Percentiles rank a stretch among this genome's conserved stretches.
phyloP scores from a whole-genome alignment of 2,888 invertebrate species.

The Acanthosepion esculentum region DNA sequence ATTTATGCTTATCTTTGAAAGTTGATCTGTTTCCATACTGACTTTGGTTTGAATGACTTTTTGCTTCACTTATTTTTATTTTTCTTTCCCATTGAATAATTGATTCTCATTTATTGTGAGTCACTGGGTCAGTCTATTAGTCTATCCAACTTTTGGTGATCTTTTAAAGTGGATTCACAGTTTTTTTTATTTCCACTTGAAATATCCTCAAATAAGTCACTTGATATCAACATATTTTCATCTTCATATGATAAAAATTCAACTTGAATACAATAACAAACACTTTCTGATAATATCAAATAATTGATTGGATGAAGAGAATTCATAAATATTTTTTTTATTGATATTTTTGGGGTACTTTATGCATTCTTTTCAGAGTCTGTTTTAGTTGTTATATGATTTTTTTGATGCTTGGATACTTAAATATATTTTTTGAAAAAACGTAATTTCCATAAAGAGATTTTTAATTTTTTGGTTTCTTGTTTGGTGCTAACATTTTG shows the following conservation, averaged over 20 bases:
- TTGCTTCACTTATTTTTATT: not conserved
- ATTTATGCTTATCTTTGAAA: not conserved
- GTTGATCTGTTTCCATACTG: not conserved
- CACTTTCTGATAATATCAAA: conserved; percentile 5
- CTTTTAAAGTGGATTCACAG: not conserved
- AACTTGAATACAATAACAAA: conserved; percentile 7
- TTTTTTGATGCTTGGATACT: too few species aligned
- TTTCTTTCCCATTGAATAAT: not conserved
- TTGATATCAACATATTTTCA: not conserved
- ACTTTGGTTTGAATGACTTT: not conserved
- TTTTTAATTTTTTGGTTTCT: not conserved
- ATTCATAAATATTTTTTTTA: not conserved
- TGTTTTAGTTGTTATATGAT: too few species aligned
- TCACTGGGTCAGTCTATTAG: not conserved
- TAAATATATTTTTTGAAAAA: too few species aligned
- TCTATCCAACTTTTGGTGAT: conserved; percentile 18
- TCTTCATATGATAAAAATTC: not conserved
- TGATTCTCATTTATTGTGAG: not conserved
- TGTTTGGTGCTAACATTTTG: not conserved
- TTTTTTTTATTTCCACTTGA: not conserved
- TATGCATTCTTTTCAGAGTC: not conserved
- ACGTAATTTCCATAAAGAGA: not conserved
- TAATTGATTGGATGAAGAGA: not conserved
- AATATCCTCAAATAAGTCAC: not conserved
- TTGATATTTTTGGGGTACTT: not conserved